Percentiles rank a stretch among this genome's conserved stretches.
Conservation (phyloP, 2,888 invertebrate species). For the Tricholauxania praeusta region DNA sequence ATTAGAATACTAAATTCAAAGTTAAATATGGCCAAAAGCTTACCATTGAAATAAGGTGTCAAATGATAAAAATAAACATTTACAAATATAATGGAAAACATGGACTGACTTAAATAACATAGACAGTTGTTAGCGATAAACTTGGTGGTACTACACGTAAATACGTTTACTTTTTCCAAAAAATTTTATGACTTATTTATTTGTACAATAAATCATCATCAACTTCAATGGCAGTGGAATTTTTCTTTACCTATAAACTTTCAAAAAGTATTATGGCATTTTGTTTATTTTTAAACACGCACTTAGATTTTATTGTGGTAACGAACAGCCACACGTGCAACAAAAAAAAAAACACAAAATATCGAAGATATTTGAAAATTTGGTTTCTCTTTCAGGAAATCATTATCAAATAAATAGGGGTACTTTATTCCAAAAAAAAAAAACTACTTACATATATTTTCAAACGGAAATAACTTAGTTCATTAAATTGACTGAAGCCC, state of each 20-base stretch:
- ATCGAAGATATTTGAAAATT: no score
- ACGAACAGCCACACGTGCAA: neutral
- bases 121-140: neutral
- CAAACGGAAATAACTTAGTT: no score
- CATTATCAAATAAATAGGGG: no score
- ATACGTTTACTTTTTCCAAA: neutral
- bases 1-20: neutral
- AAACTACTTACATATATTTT: no score
- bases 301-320: neutral
- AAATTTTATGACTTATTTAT: neutral
- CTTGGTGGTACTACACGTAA: neutral
- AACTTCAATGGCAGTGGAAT: neutral
- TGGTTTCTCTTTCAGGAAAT: no score
- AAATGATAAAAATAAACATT: neutral
- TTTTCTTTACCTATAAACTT: slow-evolving; percentile 1
- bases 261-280: neutral
- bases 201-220: slow-evolving; percentile 4
- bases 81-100: neutral
- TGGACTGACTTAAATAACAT: neutral
- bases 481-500: no score
- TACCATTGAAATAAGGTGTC: neutral
- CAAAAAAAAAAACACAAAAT: neutral
- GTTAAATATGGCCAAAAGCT: neutral
- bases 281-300: neutral
- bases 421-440: no score